Evolutionary conservation across 1,140 invertebrate genomes (phyloP).

Genomic region (Pygmarrhopalites habei): DNA sequence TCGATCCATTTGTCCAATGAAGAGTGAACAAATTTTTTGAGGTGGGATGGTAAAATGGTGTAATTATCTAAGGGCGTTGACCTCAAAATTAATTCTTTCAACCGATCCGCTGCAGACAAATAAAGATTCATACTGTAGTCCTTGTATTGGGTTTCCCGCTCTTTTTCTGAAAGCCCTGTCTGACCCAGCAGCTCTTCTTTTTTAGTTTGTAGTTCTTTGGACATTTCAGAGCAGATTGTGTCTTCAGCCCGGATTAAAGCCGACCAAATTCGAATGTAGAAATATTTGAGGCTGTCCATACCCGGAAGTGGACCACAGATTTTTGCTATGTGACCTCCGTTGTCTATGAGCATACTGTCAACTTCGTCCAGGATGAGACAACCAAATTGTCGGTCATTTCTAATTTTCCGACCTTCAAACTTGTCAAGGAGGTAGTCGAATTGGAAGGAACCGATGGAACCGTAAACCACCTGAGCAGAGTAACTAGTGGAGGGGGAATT

Average conservation of each 20-base stretch:
- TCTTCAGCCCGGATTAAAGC: not conserved
- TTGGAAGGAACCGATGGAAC: constrained; percentile 42
- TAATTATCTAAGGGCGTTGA: not conserved
- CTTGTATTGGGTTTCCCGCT: not conserved
- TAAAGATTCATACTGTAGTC: no score
- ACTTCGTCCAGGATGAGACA: constrained; percentile 43
- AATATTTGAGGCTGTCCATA: constrained; percentile 42
- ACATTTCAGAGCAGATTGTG: not conserved
- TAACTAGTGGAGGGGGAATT: not conserved
- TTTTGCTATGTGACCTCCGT: constrained; percentile 43
- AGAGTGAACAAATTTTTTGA: no score
- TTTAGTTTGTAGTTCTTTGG: not conserved
- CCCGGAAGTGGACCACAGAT: constrained; percentile 42
- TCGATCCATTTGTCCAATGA: no score
- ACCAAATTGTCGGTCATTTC: constrained; percentile 37
- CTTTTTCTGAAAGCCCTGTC: not conserved
- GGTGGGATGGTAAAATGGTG: not conserved
- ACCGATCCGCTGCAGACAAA: no score
- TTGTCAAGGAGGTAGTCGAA: constrained; percentile 41
- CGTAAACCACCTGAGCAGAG: constrained; percentile 40
- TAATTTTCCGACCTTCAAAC: constrained; percentile 32
- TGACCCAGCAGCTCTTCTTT: not conserved
- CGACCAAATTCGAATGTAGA: constrained; percentile 43
- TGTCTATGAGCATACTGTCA: constrained; percentile 45
- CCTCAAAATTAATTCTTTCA: not conserved